phyloP scores from a whole-genome alignment of 2,113 vertebrate species.

The Pao palembangensis region DNA sequence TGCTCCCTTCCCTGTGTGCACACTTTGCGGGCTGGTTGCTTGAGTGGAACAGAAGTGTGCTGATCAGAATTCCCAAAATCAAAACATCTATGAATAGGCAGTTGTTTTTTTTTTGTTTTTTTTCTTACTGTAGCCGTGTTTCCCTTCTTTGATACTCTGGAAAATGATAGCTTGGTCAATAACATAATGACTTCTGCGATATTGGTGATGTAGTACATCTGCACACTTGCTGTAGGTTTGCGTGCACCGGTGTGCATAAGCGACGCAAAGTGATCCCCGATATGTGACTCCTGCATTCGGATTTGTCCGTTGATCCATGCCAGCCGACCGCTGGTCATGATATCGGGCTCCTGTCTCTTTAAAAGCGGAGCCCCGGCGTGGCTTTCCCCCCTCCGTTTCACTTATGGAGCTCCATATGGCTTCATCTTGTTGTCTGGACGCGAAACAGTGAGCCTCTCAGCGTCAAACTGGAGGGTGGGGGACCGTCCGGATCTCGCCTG shows the following conservation, averaged over 20 bases:
- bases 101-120: background rate
- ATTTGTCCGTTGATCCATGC: constrained; percentile 53
- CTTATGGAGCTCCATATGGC: constrained; percentile 60
- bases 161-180: no score
- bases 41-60: constrained; percentile 24
- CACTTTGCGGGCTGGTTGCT: constrained; percentile 1
- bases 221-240: no score
- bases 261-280: constrained; percentile 42
- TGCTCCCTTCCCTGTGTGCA: constrained; percentile 19
- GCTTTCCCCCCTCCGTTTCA: constrained; percentile 22
- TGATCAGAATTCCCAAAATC: background rate
- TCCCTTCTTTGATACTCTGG: no score
- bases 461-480: constrained; percentile 19
- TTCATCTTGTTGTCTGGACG: constrained; percentile 41
- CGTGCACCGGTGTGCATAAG: background rate
- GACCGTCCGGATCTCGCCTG: constrained; percentile 10
- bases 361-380: constrained; percentile 60
- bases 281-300: constrained; percentile 26
- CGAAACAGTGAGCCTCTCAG: constrained; percentile 15
- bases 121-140: background rate
- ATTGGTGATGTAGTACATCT: no score
- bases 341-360: constrained; percentile 71
- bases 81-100: background rate
- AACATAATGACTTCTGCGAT: no score
- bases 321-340: constrained; percentile 21